Percentiles rank a stretch among this genome's conserved stretches.
Conservation (phyloP, 1,140 invertebrate species). For the Cotesia vestalis region DNA sequence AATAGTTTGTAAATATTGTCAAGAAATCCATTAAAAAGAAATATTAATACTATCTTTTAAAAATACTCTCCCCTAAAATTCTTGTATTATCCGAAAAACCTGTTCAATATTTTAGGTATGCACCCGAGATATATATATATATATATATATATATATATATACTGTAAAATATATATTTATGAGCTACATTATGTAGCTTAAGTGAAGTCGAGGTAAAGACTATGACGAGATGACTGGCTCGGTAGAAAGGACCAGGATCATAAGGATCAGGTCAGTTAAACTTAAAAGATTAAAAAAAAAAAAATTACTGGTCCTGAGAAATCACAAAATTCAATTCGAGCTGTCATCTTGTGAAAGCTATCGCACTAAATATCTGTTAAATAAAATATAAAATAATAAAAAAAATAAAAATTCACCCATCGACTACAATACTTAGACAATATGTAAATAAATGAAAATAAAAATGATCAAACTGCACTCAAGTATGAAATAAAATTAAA, state of each 20-base stretch:
- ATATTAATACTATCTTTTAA: constrained; percentile 5
- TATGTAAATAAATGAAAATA: no score
- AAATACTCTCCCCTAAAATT: constrained; percentile 4
- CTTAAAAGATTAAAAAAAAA: background rate
- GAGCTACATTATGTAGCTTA: background rate
- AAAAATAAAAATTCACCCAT: no score
- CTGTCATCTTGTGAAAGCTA: constrained; percentile 7
- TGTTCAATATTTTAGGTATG: constrained; percentile 27
- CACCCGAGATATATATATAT: constrained; percentile 13
- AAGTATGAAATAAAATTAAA: constrained; percentile 9
- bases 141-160: constrained; percentile 1
- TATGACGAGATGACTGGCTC: constrained; percentile 14
- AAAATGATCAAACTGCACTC: constrained; percentile 4
- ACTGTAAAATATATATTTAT: background rate
- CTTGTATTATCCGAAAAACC: constrained; percentile 16
- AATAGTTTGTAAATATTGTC: background rate
- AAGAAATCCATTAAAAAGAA: background rate
- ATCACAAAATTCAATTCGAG: constrained; percentile 15
- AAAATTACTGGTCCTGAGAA: background rate
- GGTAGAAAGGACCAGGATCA: constrained; percentile 6
- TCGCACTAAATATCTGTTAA: no score
- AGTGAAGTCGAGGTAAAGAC: constrained; percentile 1
- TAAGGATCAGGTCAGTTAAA: constrained; percentile 15
- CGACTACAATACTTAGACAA: no score
- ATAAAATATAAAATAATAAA: no score